Conservation (phyloP, 1,140 invertebrate species). For the Zelostemma sp. region DNA sequence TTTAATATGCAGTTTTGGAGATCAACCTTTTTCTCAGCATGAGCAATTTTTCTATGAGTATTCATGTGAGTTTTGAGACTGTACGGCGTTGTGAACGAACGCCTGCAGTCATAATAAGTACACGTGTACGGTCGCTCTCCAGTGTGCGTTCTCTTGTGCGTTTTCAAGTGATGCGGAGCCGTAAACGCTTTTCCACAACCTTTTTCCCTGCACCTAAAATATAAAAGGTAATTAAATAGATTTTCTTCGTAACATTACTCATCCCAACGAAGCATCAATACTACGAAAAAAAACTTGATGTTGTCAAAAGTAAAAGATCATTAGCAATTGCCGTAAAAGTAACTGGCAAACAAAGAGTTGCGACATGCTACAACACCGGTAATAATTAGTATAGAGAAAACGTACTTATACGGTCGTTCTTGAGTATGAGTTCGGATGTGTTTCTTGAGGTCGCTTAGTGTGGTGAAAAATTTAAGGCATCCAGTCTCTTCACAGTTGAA, state of each 20-base stretch:
- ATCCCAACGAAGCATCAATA: too few relatives aligned
- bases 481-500: conserved; percentile 90
- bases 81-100: conserved; percentile 84
- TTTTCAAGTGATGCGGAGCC: conserved; percentile 94
- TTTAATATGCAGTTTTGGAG: neutral
- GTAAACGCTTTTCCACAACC: conserved; percentile 93
- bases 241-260: too few relatives aligned
- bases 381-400: conserved; percentile 47
- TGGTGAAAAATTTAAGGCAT: conserved; percentile 94
- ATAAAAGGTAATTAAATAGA: conserved; percentile 14
- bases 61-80: conserved; percentile 84
- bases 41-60: conserved; percentile 67
- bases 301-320: too few relatives aligned
- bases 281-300: too few relatives aligned
- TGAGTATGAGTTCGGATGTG: conserved; percentile 93
- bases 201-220: conserved; percentile 80
- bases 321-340: too few relatives aligned
- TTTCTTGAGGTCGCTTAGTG: conserved; percentile 93
- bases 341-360: too few relatives aligned
- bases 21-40: conserved; percentile 48
- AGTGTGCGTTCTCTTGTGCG: conserved; percentile 75
- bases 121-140: conserved; percentile 86
- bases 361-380: too few relatives aligned
- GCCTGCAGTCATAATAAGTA: conserved; percentile 78
- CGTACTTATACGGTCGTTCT: conserved; percentile 91